Evolutionary conservation across 2,888 invertebrate species (phyloP).

Genomic region (Amphipoea lucens): DNA sequence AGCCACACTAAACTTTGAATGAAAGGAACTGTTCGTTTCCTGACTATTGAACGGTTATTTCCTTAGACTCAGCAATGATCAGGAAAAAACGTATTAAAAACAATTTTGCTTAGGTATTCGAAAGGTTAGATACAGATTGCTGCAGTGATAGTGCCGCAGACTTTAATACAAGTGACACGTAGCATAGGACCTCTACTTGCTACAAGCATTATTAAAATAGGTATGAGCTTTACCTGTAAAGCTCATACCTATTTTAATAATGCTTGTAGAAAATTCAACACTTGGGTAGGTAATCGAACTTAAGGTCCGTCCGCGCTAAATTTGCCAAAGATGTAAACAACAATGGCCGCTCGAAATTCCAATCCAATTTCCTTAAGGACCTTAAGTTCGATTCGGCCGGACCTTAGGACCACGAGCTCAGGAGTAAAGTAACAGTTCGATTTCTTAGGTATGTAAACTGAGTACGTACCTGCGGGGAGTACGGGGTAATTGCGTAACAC

Average conservation of each 20-base stretch:
- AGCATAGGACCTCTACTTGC: too few species aligned
- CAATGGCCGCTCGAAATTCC: too few species aligned
- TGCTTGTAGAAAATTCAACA: neutral
- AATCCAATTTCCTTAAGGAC: too few species aligned
- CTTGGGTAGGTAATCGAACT: neutral
- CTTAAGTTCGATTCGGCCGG: too few species aligned
- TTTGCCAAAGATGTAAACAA: too few species aligned
- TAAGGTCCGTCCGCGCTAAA: too few species aligned
- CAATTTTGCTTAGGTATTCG: neutral
- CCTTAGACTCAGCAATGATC: neutral
- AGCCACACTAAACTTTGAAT: neutral
- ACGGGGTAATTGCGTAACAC: too few species aligned
- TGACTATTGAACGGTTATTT: neutral
- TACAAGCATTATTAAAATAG: too few species aligned
- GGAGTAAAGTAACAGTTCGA: neutral
- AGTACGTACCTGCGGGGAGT: neutral
- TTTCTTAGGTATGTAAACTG: neutral
- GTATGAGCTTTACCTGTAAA: too few species aligned
- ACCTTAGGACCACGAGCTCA: neutral
- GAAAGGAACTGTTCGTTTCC: neutral
- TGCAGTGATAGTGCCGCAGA: neutral
- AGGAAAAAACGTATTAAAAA: neutral
- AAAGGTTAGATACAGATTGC: neutral
- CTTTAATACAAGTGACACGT: neutral
- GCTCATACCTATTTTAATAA: neutral